These are phyloP conservation scores for Torymus auratus DNA, from an alignment of 2,888 invertebrate species.

Conservation along the genomic window DNA sequence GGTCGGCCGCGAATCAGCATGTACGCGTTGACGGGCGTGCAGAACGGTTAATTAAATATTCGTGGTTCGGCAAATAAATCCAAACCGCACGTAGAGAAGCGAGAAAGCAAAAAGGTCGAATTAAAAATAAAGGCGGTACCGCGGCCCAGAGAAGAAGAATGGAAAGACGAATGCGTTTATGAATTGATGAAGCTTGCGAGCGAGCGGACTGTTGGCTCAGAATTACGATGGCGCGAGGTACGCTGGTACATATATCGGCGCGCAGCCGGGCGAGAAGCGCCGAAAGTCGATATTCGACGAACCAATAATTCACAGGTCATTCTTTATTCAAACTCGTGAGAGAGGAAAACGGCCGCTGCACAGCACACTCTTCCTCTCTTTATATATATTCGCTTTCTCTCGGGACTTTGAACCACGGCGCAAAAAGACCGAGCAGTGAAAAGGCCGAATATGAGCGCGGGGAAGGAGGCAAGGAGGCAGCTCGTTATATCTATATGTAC, in stretches of 20 bases:
- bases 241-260: too few species aligned
- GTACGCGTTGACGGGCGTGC: too few species aligned
- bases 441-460: conserved; percentile 17
- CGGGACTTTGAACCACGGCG: conserved; percentile 23
- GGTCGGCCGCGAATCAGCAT: too few species aligned
- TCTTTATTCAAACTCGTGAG: conserved; percentile 62
- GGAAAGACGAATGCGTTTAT: conserved; percentile 52
- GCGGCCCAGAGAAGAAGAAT: neutral
- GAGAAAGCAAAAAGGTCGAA: neutral
- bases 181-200: conserved; percentile 36
- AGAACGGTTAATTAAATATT: too few species aligned
- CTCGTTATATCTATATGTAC: conserved; percentile 14
- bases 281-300: conserved; percentile 62
- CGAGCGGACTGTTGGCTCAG: conserved; percentile 34
- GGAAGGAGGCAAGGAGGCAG: neutral
- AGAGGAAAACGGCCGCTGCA: neutral
- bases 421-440: neutral
- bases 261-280: conserved; percentile 7
- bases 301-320: conserved; percentile 63
- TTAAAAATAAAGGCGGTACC: conserved; percentile 15
- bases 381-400: conserved; percentile 5
- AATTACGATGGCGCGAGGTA: conserved; percentile 18
- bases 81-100: too few species aligned
- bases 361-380: neutral
- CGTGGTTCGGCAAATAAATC: too few species aligned